phyloP scores from a whole-genome alignment of 2,888 invertebrate species.

The Lasioglossum leucozonium region DNA sequence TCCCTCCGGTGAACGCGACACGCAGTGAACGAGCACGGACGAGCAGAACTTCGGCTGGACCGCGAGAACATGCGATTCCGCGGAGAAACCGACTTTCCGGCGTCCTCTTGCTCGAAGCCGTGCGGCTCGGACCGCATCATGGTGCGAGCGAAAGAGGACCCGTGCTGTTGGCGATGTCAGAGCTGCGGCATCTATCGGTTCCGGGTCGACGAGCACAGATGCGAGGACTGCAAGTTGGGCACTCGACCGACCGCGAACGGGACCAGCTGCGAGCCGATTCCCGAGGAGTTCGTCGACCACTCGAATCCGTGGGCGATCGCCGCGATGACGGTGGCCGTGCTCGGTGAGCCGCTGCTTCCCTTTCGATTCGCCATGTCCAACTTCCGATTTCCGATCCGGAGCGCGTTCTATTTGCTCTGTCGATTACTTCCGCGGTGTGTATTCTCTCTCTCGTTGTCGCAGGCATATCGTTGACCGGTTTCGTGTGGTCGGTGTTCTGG shows the following conservation, averaged over 20 bases:
- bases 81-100: slow-evolving; percentile 78
- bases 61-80: slow-evolving; percentile 80
- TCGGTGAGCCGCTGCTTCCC: slow-evolving; percentile 65
- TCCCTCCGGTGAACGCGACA: neutral
- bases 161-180: slow-evolving; percentile 86
- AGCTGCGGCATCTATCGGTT: slow-evolving; percentile 84
- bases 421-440: neutral
- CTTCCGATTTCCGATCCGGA: no score
- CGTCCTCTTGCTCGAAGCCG: slow-evolving; percentile 84
- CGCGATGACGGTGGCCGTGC: slow-evolving; percentile 84
- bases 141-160: slow-evolving; percentile 83
- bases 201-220: slow-evolving; percentile 83
- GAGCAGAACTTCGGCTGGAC: slow-evolving; percentile 80
- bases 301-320: slow-evolving; percentile 85
- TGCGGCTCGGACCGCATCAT: slow-evolving; percentile 82
- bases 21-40: slow-evolving; percentile 79
- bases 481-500: slow-evolving; percentile 85
- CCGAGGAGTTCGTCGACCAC: slow-evolving; percentile 85
- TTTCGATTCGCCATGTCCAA: no score
- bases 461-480: slow-evolving; percentile 84
- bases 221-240: slow-evolving; percentile 84
- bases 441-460: slow-evolving; percentile 37
- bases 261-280: slow-evolving; percentile 83
- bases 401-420: neutral
- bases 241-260: slow-evolving; percentile 80